Percentiles rank a stretch among this genome's conserved stretches.
phyloP scores from a whole-genome alignment of 2,113 vertebrate genomes.

The Callaeas wilsoni region DNA sequence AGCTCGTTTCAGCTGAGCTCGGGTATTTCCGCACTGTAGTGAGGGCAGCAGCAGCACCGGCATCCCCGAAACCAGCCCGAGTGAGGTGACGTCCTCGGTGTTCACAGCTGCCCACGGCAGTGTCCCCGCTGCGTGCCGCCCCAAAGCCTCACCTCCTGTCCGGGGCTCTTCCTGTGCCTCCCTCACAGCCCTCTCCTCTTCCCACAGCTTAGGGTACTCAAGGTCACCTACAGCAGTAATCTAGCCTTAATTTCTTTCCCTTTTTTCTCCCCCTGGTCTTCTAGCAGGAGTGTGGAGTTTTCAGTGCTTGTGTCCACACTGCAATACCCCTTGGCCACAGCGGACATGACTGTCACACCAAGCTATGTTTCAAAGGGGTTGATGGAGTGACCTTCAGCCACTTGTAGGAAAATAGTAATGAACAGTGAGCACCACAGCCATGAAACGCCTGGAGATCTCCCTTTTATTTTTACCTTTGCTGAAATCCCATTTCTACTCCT shows the following conservation, averaged over 20 bases:
- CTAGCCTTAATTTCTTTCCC: background rate
- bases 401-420: rapidly evolving
- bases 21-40: background rate
- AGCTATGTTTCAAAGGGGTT: background rate
- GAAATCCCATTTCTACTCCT: background rate
- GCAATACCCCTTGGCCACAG: background rate
- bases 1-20: background rate
- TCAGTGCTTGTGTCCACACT: background rate
- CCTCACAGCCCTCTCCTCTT: background rate
- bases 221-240: background rate
- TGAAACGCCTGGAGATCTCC: background rate
- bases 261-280: background rate
- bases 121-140: background rate
- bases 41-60: background rate
- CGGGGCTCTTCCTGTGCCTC: background rate
- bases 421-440: background rate
- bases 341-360: background rate
- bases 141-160: background rate
- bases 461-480: background rate
- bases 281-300: rapidly evolving
- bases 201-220: background rate
- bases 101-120: background rate
- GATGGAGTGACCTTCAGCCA: background rate
- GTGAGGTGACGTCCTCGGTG: background rate
- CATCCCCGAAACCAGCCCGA: background rate